These are phyloP conservation scores for Halocaridina rubra DNA, from an alignment of 2,888 invertebrate species.

Conservation along the genomic window DNA sequence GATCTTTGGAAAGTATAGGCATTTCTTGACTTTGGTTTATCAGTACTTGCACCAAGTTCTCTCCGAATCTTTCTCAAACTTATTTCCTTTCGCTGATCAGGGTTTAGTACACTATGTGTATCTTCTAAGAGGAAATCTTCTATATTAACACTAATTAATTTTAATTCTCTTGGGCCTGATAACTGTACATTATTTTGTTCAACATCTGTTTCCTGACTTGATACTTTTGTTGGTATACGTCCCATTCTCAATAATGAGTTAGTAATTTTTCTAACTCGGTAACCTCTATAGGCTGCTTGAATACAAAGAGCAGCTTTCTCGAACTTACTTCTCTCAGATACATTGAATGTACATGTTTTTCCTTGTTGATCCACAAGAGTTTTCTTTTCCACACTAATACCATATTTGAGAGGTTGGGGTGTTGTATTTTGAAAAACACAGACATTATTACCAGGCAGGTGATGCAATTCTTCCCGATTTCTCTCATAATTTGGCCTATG, in stretches of 20 bases:
- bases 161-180: too few species aligned
- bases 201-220: neutral
- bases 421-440: too few species aligned
- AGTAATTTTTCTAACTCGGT: constrained; percentile 47
- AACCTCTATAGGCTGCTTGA: constrained; percentile 44
- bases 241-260: neutral
- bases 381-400: neutral
- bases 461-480: neutral
- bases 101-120: neutral
- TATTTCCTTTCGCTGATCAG: neutral
- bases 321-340: neutral
- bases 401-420: too few species aligned
- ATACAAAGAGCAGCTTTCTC: constrained; percentile 30
- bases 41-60: constrained; percentile 10
- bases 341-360: neutral
- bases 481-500: neutral
- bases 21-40: neutral
- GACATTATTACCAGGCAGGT: neutral
- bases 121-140: too few species aligned
- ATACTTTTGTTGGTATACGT: neutral
- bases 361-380: neutral
- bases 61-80: constrained; percentile 23
- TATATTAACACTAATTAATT: too few species aligned
- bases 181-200: neutral
- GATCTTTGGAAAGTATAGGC: constrained; percentile 15